Evolutionary conservation across 2,888 invertebrate species (phyloP), one percentile per base, ranked within the genome.

Genomic region (Perithous albicinctus): DNA sequence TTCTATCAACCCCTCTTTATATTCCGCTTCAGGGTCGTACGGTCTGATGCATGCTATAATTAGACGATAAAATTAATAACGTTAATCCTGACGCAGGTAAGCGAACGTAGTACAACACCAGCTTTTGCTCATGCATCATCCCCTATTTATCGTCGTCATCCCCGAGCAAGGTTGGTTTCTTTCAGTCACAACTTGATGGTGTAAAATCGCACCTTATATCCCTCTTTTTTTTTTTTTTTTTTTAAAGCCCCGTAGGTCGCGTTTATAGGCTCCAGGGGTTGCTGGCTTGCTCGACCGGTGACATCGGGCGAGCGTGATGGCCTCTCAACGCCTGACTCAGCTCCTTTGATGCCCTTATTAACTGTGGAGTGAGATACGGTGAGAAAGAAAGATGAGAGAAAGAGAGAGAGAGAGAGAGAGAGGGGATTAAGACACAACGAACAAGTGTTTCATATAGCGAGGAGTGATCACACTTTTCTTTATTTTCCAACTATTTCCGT

Each of bases 21-120:
- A 41, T 29, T n/a, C 46, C 12, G 20, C 59, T 72, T 61, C 72
- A 61, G 59, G 61, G 59, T 72, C 72, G 72, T 61, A 59, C 29
- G 59, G 59, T 32, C 59, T 61, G 67, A 51, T 12, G 51, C 46
- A 26, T 38, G 59, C 56, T 61, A 72, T 72, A 72, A 72, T 72
- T 72, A 72, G 61, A 72, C 48, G 72, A 61, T 72, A 46, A 61
- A 72, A 59, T 72, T 46, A 48, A 59, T 59, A 59, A 59, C 18
- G 72, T 72, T 51, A 51, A 67, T 67, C 32, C 67, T 20, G 67
- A 35, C 35, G 67, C 23, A n/a, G 48, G 18, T 26, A 29, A 10
- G n/a, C 8, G n/a, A 48, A 20, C 48, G 18, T 48, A 43, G 26
- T 56, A 59, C 12, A 20, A n/a, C 10, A 38, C 38, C 10, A 29